Base-by-base conservation (phyloP, 2,797 vertebrate species). In the Gastrophryne carolinensis region DNA sequence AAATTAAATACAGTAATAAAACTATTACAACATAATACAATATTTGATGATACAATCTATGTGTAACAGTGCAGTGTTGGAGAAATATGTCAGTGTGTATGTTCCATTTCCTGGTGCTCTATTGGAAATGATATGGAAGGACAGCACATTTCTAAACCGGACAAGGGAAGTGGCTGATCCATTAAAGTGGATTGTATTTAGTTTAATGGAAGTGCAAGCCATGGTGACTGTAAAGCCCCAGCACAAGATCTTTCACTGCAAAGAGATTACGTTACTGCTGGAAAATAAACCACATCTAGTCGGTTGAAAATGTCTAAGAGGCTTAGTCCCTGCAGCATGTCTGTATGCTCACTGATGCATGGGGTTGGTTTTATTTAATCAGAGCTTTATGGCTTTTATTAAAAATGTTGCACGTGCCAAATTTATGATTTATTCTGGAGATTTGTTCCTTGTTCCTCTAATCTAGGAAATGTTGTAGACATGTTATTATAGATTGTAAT, bases 261-360 rank as follows among this genome's bases (percentile, higher is more conserved):
- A 62, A 21, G 21, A 72, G 64, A 63, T 65, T 79, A 37, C 73
- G 67, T 34, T 82, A 83, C 83, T 80, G 61, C 81, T 82, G 79
- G 61, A 68, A 70, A 81, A 76, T 72, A 84, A 75, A 77, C 75
- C 19, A 72, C 57, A 58, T 60, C 66, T 58, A 70, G 39, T 74
- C 80, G 75, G 50, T 49, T 56, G 62, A 41, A 73, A 77, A 65
- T 41, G 6, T 53, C 58, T 47, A 13, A 58, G 24, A 71, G 52
- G 71, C 71, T 66, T 66, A 53, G 24, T 44, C 47, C 65, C 21
- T 30, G 21, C 32, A 7, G 49, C 60, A 71, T 53, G 66, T 26
- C 21, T 37, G 44, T 68, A 50, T 35, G 39, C 58, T 19, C 73
- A 19, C 0, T 19, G 4, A 11, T 41, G 60, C 68, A 50, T 49